A percentile compares a stretch with the other conserved stretches of the same genome.
These are phyloP conservation scores for Drosophila aff. DNA, from an alignment of 1,140 invertebrate genomes.

Conservation along the genomic window DNA sequence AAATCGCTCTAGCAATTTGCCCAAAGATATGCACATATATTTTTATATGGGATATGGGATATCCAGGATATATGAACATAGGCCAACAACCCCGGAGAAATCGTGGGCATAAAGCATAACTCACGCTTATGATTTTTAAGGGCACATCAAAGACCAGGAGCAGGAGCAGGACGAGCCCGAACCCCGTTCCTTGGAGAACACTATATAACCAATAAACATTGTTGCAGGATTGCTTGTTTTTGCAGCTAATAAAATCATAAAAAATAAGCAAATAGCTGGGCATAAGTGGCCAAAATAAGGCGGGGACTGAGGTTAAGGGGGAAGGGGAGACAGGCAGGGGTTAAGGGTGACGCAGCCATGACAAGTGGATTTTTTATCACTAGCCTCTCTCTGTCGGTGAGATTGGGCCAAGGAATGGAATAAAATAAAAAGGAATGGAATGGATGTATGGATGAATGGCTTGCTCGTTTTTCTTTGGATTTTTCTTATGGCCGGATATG, in stretches of 20 bases:
- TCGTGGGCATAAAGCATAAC: constrained; percentile 62
- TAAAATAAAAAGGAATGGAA: constrained; percentile 17
- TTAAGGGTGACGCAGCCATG: constrained; percentile 60
- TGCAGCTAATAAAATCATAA: constrained; percentile 84
- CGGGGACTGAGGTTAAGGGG: constrained; percentile 25
- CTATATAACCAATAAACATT: constrained; percentile 84
- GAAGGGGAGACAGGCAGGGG: neutral
- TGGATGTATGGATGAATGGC: constrained; percentile 73
- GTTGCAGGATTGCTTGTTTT: constrained; percentile 82
- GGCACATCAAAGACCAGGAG: constrained; percentile 65
- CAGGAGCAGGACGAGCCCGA: constrained; percentile 19
- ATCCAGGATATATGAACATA: constrained; percentile 16
- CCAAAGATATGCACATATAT: constrained; percentile 5
- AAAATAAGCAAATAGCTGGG: constrained; percentile 71
- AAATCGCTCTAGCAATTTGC: constrained; percentile 75
- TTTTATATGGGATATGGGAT: neutral
- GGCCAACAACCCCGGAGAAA: constrained; percentile 44
- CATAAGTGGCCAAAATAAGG: constrained; percentile 58
- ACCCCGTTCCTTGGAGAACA: constrained; percentile 63
- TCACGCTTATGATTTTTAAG: constrained; percentile 83
- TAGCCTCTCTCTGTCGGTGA: constrained; percentile 23
- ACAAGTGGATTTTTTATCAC: constrained; percentile 79
- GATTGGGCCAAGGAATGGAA: constrained; percentile 7
- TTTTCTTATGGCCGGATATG: neutral
- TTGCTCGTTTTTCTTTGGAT: constrained; percentile 17